Percentiles rank a stretch among this genome's conserved stretches.
phyloP scores from a whole-genome alignment of 2,113 vertebrate genomes.

The Cyprinodon brontotheroides region DNA sequence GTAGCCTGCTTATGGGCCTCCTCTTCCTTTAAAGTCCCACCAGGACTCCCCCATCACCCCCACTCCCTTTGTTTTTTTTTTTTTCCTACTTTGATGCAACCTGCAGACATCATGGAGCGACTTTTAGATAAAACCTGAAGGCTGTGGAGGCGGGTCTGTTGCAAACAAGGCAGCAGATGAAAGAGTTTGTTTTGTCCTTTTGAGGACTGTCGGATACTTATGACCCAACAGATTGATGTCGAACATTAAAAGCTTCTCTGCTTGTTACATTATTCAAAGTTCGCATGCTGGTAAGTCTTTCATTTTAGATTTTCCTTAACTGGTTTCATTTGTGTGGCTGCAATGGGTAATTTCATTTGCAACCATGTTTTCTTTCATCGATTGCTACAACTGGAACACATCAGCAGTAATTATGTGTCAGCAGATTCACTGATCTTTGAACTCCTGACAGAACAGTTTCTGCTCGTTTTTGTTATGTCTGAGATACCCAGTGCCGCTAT shows the following conservation, averaged over 20 bases:
- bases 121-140: not conserved
- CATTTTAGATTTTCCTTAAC: not conserved
- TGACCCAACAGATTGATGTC: conserved; percentile 42
- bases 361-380: not conserved
- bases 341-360: not conserved
- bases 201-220: not conserved
- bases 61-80: too few relatives aligned
- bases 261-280: conserved; percentile 32
- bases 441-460: conserved; percentile 17
- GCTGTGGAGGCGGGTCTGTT: not conserved
- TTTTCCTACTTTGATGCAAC: conserved; percentile 14
- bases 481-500: not conserved
- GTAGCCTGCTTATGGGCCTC: too few relatives aligned
- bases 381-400: not conserved
- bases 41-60: too few relatives aligned
- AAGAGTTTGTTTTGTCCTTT: conserved; percentile 4
- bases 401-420: not conserved
- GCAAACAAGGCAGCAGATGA: not conserved
- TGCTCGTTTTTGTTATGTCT: not conserved
- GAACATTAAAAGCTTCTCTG: conserved; percentile 31
- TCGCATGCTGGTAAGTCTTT: conserved; percentile 52
- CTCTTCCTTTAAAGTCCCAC: too few relatives aligned
- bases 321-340: not conserved
- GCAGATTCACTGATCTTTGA: conserved; percentile 26
- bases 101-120: conserved; percentile 22